Conservation (phyloP, 2,888 invertebrate genomes). For the Aelia acuminata region DNA sequence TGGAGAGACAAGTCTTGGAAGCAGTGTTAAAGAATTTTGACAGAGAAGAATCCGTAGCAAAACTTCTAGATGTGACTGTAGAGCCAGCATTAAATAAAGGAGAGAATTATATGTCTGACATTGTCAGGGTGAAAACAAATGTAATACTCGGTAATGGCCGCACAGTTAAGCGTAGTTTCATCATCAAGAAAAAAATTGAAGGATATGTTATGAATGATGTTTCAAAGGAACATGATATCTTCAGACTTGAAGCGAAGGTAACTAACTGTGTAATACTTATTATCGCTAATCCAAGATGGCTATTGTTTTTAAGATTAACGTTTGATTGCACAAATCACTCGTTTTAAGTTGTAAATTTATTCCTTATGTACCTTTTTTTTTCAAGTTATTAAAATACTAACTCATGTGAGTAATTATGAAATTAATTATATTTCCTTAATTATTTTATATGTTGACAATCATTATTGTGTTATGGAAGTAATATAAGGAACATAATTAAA, state of each 20-base stretch:
- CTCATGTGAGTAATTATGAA: no score
- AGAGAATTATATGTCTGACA: constrained; percentile 43
- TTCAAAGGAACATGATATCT: background rate
- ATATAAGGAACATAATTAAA: no score
- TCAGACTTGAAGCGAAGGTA: constrained; percentile 30
- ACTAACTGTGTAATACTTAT: background rate
- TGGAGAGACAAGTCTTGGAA: background rate
- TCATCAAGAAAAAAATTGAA: constrained; percentile 30
- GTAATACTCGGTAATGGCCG: constrained; percentile 20
- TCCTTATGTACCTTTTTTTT: no score
- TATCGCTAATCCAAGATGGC: no score
- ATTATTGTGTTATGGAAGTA: no score
- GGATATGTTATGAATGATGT: constrained; percentile 16
- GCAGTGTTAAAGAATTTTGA: background rate
- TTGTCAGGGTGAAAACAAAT: background rate
- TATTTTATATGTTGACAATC: no score
- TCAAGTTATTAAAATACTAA: no score
- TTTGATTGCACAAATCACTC: background rate
- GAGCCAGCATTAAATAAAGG: constrained; percentile 4
- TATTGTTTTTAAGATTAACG: no score
- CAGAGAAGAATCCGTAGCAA: background rate
- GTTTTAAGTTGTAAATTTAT: background rate
- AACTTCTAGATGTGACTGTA: background rate
- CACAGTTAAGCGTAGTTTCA: background rate
- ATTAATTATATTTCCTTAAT: no score